Evolutionary conservation across 2,113 vertebrate genomes (phyloP).

Genomic region (Siniperca chuatsi): DNA sequence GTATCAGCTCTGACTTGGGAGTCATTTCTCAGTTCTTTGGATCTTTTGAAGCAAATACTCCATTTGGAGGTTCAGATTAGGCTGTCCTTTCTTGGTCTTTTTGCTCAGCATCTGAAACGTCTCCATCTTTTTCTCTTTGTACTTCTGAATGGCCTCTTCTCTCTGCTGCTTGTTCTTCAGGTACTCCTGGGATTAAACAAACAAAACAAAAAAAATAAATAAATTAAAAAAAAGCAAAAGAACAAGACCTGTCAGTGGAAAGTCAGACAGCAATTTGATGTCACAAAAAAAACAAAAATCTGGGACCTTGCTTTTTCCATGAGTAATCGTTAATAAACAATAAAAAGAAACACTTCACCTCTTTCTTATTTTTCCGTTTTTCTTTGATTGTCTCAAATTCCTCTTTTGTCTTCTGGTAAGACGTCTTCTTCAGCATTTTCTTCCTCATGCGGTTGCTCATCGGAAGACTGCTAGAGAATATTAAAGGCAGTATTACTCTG

Average conservation of each 20-base stretch:
- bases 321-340: background rate
- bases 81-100: conserved; percentile 96
- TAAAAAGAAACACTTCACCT: conserved; percentile 80
- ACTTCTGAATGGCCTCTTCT: conserved; percentile 89
- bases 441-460: conserved; percentile 81
- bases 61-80: conserved; percentile 96
- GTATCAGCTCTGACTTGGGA: background rate
- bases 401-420: conserved; percentile 92
- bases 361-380: conserved; percentile 87
- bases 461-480: conserved; percentile 61
- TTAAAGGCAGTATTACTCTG: background rate
- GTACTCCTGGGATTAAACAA: conserved; percentile 84
- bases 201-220: background rate
- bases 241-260: background rate
- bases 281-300: background rate
- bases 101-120: conserved; percentile 91
- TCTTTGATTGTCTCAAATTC: conserved; percentile 88
- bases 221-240: background rate
- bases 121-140: conserved; percentile 93
- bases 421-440: conserved; percentile 88
- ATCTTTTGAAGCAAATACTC: conserved; percentile 97
- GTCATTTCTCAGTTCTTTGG: conserved; percentile 79
- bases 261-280: background rate
- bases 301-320: background rate
- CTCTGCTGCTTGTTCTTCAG: conserved; percentile 86